A percentile compares a stretch with the other conserved stretches of the same genome.
Evolutionary conservation across 2,888 invertebrate species (phyloP).

Genomic region (Ecdyonurus torrentis): DNA sequence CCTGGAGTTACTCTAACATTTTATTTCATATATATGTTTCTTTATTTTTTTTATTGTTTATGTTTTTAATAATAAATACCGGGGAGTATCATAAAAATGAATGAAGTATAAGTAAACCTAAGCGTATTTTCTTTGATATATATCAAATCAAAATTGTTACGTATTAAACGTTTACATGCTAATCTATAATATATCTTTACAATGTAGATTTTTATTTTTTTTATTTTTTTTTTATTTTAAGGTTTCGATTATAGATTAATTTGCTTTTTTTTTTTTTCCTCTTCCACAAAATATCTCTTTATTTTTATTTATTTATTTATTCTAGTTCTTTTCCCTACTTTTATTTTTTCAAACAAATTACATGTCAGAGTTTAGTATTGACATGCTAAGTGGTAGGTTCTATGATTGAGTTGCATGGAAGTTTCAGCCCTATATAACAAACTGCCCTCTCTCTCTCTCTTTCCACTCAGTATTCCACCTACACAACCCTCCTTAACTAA

Average conservation of each 20-base stretch:
- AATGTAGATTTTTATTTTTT: too few species aligned
- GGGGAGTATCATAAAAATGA: not conserved
- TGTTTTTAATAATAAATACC: not conserved
- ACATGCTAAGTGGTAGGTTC: not conserved
- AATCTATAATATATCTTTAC: too few species aligned
- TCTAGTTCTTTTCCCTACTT: not conserved
- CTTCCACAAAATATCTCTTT: too few species aligned
- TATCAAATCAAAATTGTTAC: too few species aligned
- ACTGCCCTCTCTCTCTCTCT: not conserved
- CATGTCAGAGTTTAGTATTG: not conserved
- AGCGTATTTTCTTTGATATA: too few species aligned
- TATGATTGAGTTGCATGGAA: not conserved
- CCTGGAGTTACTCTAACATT: not conserved
- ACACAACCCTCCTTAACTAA: not conserved
- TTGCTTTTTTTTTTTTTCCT: too few species aligned
- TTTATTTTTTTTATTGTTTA: not conserved
- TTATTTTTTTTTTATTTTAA: too few species aligned
- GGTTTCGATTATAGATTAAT: too few species aligned
- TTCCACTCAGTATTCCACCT: not conserved
- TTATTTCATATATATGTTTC: not conserved
- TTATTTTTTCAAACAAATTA: not conserved
- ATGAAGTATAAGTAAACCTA: not conserved
- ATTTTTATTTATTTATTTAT: too few species aligned
- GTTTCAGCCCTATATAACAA: not conserved
- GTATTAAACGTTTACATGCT: too few species aligned